Conservation (phyloP, 2,113 vertebrate genomes). For the Erythrocercus mccallii region DNA sequence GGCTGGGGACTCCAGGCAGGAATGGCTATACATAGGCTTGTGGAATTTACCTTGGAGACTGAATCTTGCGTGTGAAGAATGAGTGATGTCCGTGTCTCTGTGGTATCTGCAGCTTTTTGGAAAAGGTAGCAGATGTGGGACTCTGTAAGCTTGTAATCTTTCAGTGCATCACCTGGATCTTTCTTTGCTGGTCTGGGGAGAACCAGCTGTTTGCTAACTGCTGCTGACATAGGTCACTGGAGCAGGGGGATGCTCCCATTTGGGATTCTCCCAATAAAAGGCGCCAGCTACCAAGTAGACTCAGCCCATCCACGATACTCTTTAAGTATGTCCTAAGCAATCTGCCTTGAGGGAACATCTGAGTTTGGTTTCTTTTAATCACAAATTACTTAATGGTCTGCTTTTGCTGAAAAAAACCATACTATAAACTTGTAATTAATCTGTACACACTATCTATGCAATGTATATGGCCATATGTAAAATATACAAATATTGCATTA, state of each 20-base stretch:
- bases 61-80: not conserved
- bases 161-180: not conserved
- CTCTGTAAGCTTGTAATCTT: not conserved
- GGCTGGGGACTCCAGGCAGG: not conserved
- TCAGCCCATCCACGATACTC: not conserved
- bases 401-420: not conserved
- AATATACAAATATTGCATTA: not conserved
- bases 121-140: not conserved
- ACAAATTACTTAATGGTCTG: not conserved
- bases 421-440: not conserved
- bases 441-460: not conserved
- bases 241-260: fast-evolving
- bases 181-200: not conserved
- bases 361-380: not conserved
- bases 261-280: not conserved
- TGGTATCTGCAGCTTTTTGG: not conserved
- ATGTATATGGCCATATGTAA: not conserved
- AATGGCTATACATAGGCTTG: not conserved
- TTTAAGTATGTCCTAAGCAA: not conserved
- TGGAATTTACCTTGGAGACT: not conserved
- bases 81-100: not conserved
- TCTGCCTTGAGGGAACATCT: not conserved
- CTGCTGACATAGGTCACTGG: not conserved
- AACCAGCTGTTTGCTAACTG: not conserved
- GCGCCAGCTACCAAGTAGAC: not conserved